Conservation (phyloP, 2,888 invertebrate species). For the Lepidochrysops patricia region DNA sequence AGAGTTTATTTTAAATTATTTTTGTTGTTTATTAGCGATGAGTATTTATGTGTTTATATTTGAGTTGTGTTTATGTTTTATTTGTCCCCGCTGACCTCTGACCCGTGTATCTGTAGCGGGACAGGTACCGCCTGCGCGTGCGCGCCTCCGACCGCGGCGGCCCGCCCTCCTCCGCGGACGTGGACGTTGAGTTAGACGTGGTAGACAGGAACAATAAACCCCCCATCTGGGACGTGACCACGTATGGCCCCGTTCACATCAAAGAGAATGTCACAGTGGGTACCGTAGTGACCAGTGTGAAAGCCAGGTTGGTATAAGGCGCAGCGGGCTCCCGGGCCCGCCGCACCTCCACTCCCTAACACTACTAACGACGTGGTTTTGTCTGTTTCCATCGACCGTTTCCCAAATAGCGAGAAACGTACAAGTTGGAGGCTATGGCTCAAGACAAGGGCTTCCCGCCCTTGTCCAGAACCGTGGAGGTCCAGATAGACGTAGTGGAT, state of each 20-base stretch:
- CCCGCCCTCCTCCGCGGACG: constrained; percentile 94
- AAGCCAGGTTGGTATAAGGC: constrained; percentile 95
- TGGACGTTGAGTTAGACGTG: constrained; percentile 98
- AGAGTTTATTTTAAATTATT: constrained; percentile 56
- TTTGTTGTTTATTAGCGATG: constrained; percentile 66
- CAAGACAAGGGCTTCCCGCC: constrained; percentile 97
- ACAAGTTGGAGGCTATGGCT: constrained; percentile 98
- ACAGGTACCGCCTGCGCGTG: constrained; percentile 96
- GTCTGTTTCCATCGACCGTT: constrained; percentile 78
- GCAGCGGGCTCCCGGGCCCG: constrained; percentile 68
- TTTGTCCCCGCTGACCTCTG: constrained; percentile 81
- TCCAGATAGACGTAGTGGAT: constrained; percentile 98
- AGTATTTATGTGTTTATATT: constrained; percentile 70
- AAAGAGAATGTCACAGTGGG: constrained; percentile 99
- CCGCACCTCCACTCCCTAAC: constrained; percentile 71
- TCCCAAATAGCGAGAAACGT: constrained; percentile 92
- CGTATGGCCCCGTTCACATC: constrained; percentile 98
- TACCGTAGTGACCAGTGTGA: constrained; percentile 97
- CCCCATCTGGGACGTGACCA: constrained; percentile 95
- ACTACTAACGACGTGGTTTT: constrained; percentile 80
- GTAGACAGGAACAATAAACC: constrained; percentile 99
- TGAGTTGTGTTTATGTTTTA: constrained; percentile 75
- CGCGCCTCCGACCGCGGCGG: constrained; percentile 96
- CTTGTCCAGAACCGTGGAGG: constrained; percentile 96
- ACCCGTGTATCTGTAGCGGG: constrained; percentile 91